Base-by-base conservation (phyloP, 1,140 invertebrate species). In the Apis florea region DNA sequence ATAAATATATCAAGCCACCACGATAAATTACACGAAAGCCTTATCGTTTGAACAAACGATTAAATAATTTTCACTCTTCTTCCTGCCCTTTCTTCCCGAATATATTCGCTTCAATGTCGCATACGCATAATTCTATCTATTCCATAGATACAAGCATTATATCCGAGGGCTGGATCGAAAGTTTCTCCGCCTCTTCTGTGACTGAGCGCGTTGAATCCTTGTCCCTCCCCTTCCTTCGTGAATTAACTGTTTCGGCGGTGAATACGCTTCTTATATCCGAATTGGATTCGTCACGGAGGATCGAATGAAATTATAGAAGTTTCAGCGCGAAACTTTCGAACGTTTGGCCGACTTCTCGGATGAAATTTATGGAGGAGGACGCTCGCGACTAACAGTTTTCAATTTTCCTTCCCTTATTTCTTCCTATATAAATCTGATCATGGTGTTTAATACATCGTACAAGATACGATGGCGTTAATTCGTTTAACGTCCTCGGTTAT, bases 251-350 rank as follows among this genome's bases (percentile, higher is more conserved):
- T 81, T 81, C 72, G 79, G 10, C 53, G 64, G 63, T 68, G 79
- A 81, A 81, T 68, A 75, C 75, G 79, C 74, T 75, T 81, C 79
- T 81, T 81, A 81, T 81, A 81, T 75, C 79, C 72, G 72, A 19
- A 53, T 19, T 59, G 63, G 53, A 81, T 75, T 67, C 67, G 79
- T 75, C 79, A 53, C 54, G 40, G 68, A 19, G n/a, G 61, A 24
- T 56, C 40, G 79, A 81, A 81, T 68, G 72, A 67, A 81, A 75
- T 81, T 81, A 75, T 53, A 58, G 40, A 75, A 81, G 79, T 81
- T 81, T 73, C 49, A 6, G 31, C 2, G 19, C 13, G 70, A 63
- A 80, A 71, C 51, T 63, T 49, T 31, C 11, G 11, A 40, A 40
- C 40, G 6, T 8, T 21, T 24, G 63, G 63, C 26, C 54, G 79